Conservation (phyloP, 2,888 invertebrate genomes). For the Phania funesta region DNA sequence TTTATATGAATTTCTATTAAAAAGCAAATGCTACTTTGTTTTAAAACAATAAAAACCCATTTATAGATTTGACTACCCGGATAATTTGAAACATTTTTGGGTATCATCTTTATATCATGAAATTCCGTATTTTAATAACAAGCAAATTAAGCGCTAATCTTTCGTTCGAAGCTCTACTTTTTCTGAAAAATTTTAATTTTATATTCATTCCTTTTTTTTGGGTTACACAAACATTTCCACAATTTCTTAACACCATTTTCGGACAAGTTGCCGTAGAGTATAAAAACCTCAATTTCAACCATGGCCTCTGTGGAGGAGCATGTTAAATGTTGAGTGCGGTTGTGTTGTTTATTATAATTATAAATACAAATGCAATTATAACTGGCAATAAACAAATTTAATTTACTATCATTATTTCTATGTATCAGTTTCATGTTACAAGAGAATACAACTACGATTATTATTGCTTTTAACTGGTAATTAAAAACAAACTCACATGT, state of each 20-base stretch:
- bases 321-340: neutral
- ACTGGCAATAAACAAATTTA: conserved; percentile 48
- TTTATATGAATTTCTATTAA: no score
- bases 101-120: no score
- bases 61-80: no score
- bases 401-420: conserved; percentile 11
- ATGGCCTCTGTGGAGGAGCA: conserved; percentile 32
- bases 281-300: neutral
- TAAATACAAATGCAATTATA: conserved; percentile 38
- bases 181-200: no score
- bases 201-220: neutral
- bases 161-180: no score
- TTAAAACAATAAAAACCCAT: no score
- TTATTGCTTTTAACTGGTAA: conserved; percentile 24
- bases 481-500: conserved; percentile 46
- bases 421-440: neutral
- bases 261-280: neutral
- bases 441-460: conserved; percentile 2
- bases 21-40: no score
- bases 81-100: no score
- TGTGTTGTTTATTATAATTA: conserved; percentile 42
- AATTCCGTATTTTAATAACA: no score
- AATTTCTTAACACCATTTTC: neutral
- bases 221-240: neutral
- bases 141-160: no score